phyloP scores from a whole-genome alignment of 2,113 vertebrate genomes.

The Bungarus multicinctus region DNA sequence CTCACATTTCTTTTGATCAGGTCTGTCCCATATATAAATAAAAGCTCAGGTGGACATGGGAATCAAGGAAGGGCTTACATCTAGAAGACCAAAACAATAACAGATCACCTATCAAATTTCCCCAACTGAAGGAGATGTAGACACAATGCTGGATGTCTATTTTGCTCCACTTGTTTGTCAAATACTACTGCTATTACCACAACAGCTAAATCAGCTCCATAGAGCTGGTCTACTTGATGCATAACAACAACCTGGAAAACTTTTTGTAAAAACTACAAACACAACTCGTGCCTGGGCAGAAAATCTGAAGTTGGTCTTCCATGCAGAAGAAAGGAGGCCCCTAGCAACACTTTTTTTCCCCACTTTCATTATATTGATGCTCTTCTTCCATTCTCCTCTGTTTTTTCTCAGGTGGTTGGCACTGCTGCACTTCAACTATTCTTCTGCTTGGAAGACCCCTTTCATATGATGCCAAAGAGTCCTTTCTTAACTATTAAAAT shows the following conservation, averaged over 20 bases:
- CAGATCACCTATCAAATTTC: neutral
- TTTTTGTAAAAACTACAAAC: conserved; percentile 7
- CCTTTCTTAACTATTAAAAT: conserved; percentile 50
- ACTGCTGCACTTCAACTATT: conserved; percentile 57
- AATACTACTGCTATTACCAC: conserved; percentile 1
- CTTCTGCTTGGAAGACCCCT: neutral
- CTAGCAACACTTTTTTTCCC: neutral
- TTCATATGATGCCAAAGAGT: conserved; percentile 38
- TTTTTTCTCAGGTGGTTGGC: conserved; percentile 60
- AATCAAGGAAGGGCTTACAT: neutral
- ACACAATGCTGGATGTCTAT: neutral
- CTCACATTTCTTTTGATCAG: neutral
- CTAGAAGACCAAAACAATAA: neutral
- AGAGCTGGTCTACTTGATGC: neutral
- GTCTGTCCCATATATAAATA: neutral
- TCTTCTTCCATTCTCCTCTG: conserved; percentile 34
- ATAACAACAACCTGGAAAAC: neutral
- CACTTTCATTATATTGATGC: conserved; percentile 3
- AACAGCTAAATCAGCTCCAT: neutral
- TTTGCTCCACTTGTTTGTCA: neutral
- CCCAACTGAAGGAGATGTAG: neutral
- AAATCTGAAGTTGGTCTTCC: neutral
- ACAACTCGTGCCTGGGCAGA: neutral
- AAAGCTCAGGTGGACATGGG: neutral
- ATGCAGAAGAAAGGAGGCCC: conserved; percentile 14